Evolutionary conservation across 2,888 invertebrate genomes (phyloP).

Genomic region (Andrena flavipes): DNA sequence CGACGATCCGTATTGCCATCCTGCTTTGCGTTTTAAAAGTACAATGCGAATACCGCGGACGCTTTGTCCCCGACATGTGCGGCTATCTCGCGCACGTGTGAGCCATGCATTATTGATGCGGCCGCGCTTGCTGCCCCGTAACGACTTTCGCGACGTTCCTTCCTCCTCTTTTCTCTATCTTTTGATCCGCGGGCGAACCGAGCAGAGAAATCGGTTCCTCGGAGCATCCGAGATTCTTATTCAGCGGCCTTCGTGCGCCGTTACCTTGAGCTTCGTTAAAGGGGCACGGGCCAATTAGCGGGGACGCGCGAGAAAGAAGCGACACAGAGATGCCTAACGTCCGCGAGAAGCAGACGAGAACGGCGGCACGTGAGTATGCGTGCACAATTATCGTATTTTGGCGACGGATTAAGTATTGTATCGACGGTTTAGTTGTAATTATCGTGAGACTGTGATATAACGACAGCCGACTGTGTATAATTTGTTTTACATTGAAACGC

Average conservation of each 20-base stretch:
- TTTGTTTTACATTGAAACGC: conserved; percentile 74
- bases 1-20: conserved; percentile 1
- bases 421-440: conserved; percentile 79
- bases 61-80: conserved; percentile 43
- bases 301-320: conserved; percentile 30
- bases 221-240: conserved; percentile 42
- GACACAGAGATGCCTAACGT: neutral
- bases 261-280: conserved; percentile 55
- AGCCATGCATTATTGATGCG: conserved; percentile 60
- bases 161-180: neutral
- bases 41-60: conserved; percentile 41
- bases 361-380: conserved; percentile 29
- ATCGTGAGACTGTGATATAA: conserved; percentile 80
- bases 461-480: conserved; percentile 75
- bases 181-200: conserved; percentile 15
- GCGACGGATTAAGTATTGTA: conserved; percentile 67
- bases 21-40: conserved; percentile 33
- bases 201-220: conserved; percentile 50
- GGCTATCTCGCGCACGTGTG: conserved; percentile 53
- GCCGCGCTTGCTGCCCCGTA: conserved; percentile 40
- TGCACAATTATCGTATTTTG: conserved; percentile 57
- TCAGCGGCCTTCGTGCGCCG: conserved; percentile 50
- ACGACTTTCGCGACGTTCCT: conserved; percentile 43
- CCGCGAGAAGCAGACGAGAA: conserved; percentile 23
- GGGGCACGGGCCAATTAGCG: conserved; percentile 58